Evolutionary conservation across 2,797 vertebrate species (phyloP).

Genomic region (Perdix hodgsoniae): DNA sequence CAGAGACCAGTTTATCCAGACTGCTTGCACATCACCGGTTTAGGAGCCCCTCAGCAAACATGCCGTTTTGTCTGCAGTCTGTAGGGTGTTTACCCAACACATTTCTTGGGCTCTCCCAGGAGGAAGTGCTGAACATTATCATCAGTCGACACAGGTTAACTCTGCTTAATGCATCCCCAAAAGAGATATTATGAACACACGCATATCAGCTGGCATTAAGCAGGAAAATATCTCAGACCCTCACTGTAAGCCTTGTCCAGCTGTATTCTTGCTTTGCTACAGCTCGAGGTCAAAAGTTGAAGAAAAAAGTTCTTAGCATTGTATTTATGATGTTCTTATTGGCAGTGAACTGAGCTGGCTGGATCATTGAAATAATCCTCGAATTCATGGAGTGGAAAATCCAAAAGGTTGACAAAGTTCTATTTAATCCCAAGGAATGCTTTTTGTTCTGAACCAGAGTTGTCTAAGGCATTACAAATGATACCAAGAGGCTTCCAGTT

Average conservation of each 20-base stretch:
- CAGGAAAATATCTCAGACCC: background rate
- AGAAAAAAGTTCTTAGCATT: background rate
- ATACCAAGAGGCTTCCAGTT: background rate
- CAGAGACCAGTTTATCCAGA: background rate
- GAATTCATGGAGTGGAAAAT: conserved; percentile 37
- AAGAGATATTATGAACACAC: background rate
- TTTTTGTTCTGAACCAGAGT: conserved; percentile 50
- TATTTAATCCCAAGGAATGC: conserved; percentile 57
- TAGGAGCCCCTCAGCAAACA: conserved; percentile 44
- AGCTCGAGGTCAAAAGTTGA: conserved; percentile 50
- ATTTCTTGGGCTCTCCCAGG: conserved; percentile 3
- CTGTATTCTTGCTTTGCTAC: background rate
- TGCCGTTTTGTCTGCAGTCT: conserved; percentile 34
- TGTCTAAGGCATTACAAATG: background rate
- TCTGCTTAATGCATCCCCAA: conserved; percentile 34
- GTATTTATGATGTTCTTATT: conserved; percentile 50
- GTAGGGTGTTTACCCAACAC: conserved; percentile 4
- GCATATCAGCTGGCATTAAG: background rate
- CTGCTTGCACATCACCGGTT: background rate
- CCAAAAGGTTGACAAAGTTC: conserved; percentile 48
- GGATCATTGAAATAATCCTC: conserved; percentile 38
- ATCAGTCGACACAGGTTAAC: conserved; percentile 44
- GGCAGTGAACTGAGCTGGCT: conserved; percentile 24
- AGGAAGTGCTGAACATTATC: conserved; percentile 45
- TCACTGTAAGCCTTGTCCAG: background rate